Evolutionary conservation across 2,113 vertebrate genomes (phyloP).

Genomic region (Loxodonta africana): DNA sequence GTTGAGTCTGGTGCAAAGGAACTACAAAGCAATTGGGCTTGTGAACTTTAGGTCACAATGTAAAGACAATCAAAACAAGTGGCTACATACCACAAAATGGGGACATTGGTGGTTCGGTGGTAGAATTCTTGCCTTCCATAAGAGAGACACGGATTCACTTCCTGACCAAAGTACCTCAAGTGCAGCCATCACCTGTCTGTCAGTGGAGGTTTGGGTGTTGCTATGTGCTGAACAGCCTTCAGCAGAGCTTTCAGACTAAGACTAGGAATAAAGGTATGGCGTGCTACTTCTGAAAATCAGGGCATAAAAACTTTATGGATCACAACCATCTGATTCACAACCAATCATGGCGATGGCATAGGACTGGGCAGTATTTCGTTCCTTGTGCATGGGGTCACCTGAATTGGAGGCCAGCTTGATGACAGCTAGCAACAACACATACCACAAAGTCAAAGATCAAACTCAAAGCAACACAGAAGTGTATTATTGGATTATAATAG

Average conservation of each 20-base stretch:
- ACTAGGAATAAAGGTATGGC: neutral
- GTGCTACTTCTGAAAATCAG: neutral
- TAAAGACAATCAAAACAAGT: slow-evolving; percentile 34
- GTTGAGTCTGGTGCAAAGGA: slow-evolving; percentile 41
- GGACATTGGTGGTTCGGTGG: neutral
- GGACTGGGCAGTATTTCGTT: neutral
- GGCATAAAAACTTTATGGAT: neutral
- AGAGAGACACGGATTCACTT: neutral
- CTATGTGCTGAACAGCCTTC: neutral
- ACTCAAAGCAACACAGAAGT: neutral
- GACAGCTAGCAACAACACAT: neutral
- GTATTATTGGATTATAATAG: neutral
- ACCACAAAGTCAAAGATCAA: slow-evolving; percentile 17
- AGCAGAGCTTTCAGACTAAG: neutral
- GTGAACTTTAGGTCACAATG: slow-evolving; percentile 55
- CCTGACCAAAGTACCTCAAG: neutral
- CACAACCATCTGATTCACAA: neutral
- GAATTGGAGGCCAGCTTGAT: neutral
- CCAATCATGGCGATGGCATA: no score
- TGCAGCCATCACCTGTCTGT: neutral
- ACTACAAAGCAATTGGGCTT: slow-evolving; percentile 51
- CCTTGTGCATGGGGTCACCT: neutral
- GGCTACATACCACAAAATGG: neutral
- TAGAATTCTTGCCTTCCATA: neutral
- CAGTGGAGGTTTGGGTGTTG: neutral